Conservation (phyloP, 2,113 vertebrate genomes). For the Dromaius novaehollandiae region DNA sequence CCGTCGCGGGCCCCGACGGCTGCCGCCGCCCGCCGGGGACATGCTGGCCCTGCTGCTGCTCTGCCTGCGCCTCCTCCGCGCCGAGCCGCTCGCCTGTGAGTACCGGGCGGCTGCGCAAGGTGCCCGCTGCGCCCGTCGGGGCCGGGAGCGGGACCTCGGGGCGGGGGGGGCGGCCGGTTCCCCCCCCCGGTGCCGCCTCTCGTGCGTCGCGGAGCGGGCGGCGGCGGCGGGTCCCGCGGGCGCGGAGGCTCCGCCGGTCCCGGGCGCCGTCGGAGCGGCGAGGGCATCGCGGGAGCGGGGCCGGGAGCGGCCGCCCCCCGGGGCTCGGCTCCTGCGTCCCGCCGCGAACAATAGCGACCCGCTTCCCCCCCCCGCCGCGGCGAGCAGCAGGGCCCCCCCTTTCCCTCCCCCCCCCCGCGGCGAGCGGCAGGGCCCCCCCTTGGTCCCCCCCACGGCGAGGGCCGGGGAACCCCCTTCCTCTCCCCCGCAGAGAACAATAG, state of each 20-base stretch:
- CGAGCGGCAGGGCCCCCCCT: too few species aligned
- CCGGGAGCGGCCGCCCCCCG: too few species aligned
- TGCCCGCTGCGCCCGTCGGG: constrained; percentile 17
- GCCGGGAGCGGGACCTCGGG: not conserved
- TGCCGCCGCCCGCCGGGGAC: constrained; percentile 40
- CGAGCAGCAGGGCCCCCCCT: not conserved
- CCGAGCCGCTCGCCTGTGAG: constrained; percentile 66
- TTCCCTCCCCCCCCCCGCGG: not conserved
- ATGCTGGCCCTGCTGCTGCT: constrained; percentile 48
- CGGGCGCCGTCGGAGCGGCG: too few species aligned
- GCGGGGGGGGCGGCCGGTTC: not conserved
- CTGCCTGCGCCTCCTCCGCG: constrained; percentile 51
- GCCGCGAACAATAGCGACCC: not conserved
- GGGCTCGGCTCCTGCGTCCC: not conserved
- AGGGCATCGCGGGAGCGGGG: too few species aligned
- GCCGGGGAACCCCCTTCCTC: too few species aligned
- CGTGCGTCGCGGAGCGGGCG: not conserved
- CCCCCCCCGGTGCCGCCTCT: not conserved
- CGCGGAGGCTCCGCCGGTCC: too few species aligned
- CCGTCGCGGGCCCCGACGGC: constrained; percentile 44
- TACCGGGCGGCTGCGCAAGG: constrained; percentile 21
- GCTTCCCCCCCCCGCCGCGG: not conserved
- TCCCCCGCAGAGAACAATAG: not conserved
- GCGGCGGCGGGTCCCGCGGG: too few species aligned
- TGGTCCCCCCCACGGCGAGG: too few species aligned